Evolutionary conservation across 1,140 invertebrate species (phyloP), one percentile per base, ranked within the genome.

Genomic region (Drosophila arawakana): DNA sequence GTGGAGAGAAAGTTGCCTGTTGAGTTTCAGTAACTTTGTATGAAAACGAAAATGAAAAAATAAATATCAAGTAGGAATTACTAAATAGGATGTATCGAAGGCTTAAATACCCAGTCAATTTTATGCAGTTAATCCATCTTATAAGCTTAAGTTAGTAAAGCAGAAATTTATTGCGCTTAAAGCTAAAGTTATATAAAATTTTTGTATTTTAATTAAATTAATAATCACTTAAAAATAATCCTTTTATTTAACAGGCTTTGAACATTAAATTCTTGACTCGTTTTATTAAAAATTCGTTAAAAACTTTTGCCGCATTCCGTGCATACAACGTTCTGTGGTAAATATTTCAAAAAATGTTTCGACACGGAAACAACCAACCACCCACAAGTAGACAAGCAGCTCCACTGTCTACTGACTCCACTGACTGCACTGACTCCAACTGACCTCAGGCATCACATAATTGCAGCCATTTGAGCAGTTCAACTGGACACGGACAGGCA

Each of bases 401-500:
- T 21, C 18, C 18, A 2, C 18, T 21, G 18, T 21, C 18, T 21
- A 21, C 18, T 21, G 18, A 2, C 18, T 21, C 18, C 18, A 21
- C 18, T 21, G 13, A 43, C 41, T 13, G 11, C 43, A 61, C 43
- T 49, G 50, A 49, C 58, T 30, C 25, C 43, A 67, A 5, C 25
- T 66, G 25, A n/a, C 52, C 52, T 11, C 49, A 25, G 72, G 62
- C 65, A 54, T 50, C 49, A 54, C 47, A 70, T 74, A 74, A 78
- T 78, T 74, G 72, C 75, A 74, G 66, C 35, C 65, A 78, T 78
- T 78, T 78, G 63, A 78, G 43, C 58, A 73, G 63, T 77, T 77
- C 63, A 54, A 52, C 65, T 74, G 76, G 43, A 77, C 65, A 55
- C 43, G 44, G 67, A 63, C 67, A 70, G 13, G 25, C 2, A 30